Conservation (phyloP, 2,888 invertebrate species). For the Noctua janthina region DNA sequence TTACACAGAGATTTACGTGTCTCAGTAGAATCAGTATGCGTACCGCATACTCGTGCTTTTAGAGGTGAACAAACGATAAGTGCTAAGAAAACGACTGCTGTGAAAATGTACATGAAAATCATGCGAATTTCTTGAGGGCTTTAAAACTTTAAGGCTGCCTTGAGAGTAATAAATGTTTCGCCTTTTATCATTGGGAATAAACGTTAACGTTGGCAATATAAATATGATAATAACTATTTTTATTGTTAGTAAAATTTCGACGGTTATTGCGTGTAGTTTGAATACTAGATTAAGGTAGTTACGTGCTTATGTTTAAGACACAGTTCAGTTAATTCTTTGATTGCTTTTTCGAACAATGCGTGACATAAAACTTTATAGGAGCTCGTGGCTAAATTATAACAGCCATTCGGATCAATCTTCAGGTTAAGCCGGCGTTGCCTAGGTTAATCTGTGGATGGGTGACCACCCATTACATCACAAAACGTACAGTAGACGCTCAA, state of each 20-base stretch:
- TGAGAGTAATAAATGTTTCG: conserved; percentile 65
- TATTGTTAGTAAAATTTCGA: conserved; percentile 52
- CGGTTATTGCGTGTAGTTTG: conserved; percentile 47
- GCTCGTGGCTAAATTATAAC: no score
- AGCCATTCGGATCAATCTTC: no score
- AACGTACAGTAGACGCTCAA: no score
- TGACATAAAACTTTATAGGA: neutral
- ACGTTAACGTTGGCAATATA: conserved; percentile 55
- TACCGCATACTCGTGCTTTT: conserved; percentile 67
- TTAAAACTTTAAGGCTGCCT: conserved; percentile 67
- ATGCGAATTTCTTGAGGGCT: conserved; percentile 73
- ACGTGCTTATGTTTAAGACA: conserved; percentile 15
- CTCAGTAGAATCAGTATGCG: conserved; percentile 73
- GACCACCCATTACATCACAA: no score
- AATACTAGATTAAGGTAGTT: conserved; percentile 36
- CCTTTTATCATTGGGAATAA: conserved; percentile 65
- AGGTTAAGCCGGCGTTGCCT: no score
- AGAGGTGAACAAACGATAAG: conserved; percentile 72
- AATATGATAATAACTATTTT: conserved; percentile 58
- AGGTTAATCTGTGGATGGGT: no score
- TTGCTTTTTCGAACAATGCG: neutral
- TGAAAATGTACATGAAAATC: conserved; percentile 74
- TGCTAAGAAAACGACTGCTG: conserved; percentile 73
- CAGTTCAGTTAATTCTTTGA: neutral
- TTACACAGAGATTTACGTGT: conserved; percentile 73